Conservation (phyloP, 2,797 vertebrate species). For the Onychomys leucogaster region DNA sequence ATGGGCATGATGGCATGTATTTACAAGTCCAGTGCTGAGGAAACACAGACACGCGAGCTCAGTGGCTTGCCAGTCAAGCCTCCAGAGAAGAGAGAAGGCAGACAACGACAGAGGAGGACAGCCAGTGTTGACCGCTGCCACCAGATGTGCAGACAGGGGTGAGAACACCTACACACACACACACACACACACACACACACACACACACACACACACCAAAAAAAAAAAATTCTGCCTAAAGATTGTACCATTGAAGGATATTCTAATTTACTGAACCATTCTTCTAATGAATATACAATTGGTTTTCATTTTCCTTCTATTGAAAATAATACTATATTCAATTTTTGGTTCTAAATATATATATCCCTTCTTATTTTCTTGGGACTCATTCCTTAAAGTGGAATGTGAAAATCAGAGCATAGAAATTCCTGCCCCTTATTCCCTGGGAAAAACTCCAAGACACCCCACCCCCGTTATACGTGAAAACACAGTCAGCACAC, state of each 20-base stretch:
- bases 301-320: not conserved
- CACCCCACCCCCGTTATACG: not conserved
- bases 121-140: not conserved
- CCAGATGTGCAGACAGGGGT: not conserved
- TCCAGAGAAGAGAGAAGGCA: not conserved
- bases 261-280: slow-evolving; percentile 3
- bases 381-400: not conserved
- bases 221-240: not conserved
- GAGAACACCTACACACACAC: not conserved
- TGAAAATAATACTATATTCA: not conserved
- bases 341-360: not conserved
- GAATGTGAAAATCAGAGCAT: not conserved
- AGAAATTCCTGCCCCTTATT: not conserved
- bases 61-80: not conserved
- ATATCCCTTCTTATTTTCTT: slow-evolving; percentile 22
- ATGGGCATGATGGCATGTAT: not conserved
- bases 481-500: not conserved
- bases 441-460: not conserved
- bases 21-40: not conserved
- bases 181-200: not conserved
- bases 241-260: not conserved
- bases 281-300: not conserved
- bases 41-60: too few relatives aligned
- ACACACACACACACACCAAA: not conserved
- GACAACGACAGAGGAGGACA: not conserved